Evolutionary conservation across 1,140 invertebrate genomes (phyloP), one percentile per base, ranked within the genome.

Genomic region (Drosophila grimshawi): DNA sequence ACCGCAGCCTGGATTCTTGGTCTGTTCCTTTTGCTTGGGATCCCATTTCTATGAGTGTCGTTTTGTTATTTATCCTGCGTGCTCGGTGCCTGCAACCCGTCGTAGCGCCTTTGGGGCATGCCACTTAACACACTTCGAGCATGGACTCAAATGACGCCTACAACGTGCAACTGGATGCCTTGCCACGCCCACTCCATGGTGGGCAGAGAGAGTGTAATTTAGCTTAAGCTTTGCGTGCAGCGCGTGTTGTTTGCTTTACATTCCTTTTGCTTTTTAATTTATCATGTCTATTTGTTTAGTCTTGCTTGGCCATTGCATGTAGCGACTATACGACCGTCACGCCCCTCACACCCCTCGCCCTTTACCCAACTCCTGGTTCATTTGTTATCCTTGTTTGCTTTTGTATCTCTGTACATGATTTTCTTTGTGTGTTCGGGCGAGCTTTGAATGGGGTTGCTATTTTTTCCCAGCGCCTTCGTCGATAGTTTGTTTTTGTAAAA

Each of bases 281-380:
- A 88, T 88, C 83, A 88, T 88, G 85, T 88, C 83, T 89, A 89
- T 86, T 86, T 86, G 85, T 88, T 89, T 83, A 83, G 85, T 83
- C 76, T 71, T 79, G 68, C 68, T 70, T 78, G 63, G 67, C 80
- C 76, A 63, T 72, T 70, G 81, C 73, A 68, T 79, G 82, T 73
- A 68, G 55, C 39, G n/a, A 43, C 39, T 81, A 74, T 68, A 60
- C 63, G 48, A 73, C 52, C 39, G 30, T 57, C 39, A 68, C 39
- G 70, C 19, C 45, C 8, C 10, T n/a, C 10, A 19, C 10, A n/a
- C n/a, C 6, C 19, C 53, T 37, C 6, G 3, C 53, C 27, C 8
- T 7, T 41, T 7, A 30, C 33, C 43, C 10, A 27, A 53, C 48
- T 32, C 64, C 60, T 62, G 65, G 63, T 83, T 83, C 83, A 86